phyloP scores from a whole-genome alignment of 92 coral and sea anemone genomes.

The Epizoanthus rinbou region DNA sequence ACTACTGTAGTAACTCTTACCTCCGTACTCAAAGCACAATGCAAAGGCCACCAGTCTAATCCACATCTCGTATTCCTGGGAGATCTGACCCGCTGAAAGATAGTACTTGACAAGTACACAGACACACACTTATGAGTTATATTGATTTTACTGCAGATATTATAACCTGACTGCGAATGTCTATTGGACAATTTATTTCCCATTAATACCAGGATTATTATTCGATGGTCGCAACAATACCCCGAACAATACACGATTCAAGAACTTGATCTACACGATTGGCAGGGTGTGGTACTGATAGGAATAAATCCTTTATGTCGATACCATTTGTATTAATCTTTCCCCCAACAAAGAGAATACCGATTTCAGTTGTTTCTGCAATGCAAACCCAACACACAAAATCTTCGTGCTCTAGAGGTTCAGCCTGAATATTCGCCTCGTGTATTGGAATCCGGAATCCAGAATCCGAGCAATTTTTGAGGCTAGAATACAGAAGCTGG shows the following conservation, averaged over 20 bases:
- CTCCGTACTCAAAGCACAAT: not conserved
- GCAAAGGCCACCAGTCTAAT: not conserved
- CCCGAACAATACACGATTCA: not conserved
- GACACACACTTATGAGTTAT: not conserved
- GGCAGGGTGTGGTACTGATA: too few species aligned
- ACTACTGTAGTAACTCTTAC: not conserved
- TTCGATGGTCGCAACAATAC: not conserved
- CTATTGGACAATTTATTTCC: not conserved
- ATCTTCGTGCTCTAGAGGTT: too few species aligned
- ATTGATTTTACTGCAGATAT: not conserved
- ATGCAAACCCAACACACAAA: too few species aligned
- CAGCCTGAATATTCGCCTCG: too few species aligned
- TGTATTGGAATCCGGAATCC: too few species aligned
- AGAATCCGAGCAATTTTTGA: too few species aligned
- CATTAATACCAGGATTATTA: not conserved
- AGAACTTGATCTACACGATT: not conserved
- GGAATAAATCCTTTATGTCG: too few species aligned
- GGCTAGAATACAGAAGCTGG: too few species aligned
- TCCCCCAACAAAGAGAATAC: too few species aligned
- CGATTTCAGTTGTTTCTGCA: too few species aligned
- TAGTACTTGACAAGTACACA: not conserved
- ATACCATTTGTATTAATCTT: too few species aligned
- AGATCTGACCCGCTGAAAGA: too few species aligned
- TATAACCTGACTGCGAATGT: not conserved
- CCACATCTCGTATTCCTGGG: conserved; percentile 10